Evolutionary conservation across 1,140 invertebrate species (phyloP).

Genomic region (Marisa cornuarietis): DNA sequence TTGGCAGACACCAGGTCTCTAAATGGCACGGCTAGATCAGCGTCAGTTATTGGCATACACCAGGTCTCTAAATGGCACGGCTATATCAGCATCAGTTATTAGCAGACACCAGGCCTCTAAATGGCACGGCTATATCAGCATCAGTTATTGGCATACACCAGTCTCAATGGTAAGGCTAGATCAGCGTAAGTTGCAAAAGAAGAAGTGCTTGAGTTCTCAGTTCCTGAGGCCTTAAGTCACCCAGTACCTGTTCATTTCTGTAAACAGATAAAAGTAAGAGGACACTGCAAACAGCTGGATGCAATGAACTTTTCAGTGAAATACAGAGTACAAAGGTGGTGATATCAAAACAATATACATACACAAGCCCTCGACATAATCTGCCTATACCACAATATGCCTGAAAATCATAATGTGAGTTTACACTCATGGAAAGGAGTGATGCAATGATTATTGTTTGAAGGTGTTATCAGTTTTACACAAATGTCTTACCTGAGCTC

Average conservation of each 20-base stretch:
- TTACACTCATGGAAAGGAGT: neutral
- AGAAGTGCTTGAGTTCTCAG: slow-evolving; percentile 25
- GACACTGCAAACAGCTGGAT: neutral
- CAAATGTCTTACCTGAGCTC: slow-evolving; percentile 32
- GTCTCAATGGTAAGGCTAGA: neutral
- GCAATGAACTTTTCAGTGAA: neutral
- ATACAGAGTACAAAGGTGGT: neutral
- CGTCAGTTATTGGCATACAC: no score
- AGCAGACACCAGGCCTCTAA: no score
- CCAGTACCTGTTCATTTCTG: slow-evolving; percentile 41
- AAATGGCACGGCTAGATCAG: no score
- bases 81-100: slow-evolving; percentile 2
- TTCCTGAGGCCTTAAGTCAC: slow-evolving; percentile 36
- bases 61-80: no score
- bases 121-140: neutral
- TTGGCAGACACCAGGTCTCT: no score
- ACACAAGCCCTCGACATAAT: no score
- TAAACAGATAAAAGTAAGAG: slow-evolving; percentile 15
- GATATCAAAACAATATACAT: neutral
- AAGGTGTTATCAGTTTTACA: neutral
- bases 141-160: no score
- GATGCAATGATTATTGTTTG: no score
- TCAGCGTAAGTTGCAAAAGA: slow-evolving; percentile 17
- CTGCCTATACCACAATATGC: neutral
- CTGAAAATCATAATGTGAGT: neutral